Base-by-base conservation (phyloP, 2,113 vertebrate species). In the Cynoglossus semilaevis region DNA sequence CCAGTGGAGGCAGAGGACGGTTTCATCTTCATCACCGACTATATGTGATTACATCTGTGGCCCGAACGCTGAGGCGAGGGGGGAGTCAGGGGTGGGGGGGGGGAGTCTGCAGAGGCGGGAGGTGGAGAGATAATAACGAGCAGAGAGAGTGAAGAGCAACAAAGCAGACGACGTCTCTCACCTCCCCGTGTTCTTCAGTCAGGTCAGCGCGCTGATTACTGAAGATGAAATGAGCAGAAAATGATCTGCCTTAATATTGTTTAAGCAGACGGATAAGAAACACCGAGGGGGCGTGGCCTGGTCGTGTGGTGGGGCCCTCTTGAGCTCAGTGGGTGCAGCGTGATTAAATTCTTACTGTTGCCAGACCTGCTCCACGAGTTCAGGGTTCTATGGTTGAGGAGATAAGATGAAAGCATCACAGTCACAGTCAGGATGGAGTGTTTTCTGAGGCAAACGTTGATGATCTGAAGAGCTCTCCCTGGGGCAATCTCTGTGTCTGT, bases 11-110 rank as follows among this genome's bases (percentile, higher is more conserved):
- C 43, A 61, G 44, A 36, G 52, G 41, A 40, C 55, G 54, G 58
- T 69, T 67, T 74, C 38, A 81, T 88, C 80, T 74, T 79, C 70
- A 82, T 86, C 72, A 45, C 51, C 69, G 72, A 80, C 80, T 67
- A 61, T 41, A 63, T 56, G 78, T 76, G 79, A 84, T 85, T 84
- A 76, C 57, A 63, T 54, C 55, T 66, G 12, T 44, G 42, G 57
- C 42, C 5, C 38, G 57, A 68, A 43, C 34, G 42, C 42, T 3
- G 17, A 18, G 41, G 40, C 3, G n/a, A 15, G 12, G 12, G 10
- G 1, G 1, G 38, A 41, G 12, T n/a, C 43, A n/a, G 55, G 35
- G 29, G 45, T 18, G 47, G 40, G 18, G 59, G 67, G 66, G 61
- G 65, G 59, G 44, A 50, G 66, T 5, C 15, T 58, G 70, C 76